phyloP scores from a whole-genome alignment of 2,797 vertebrate genomes.

The Danio tinwini region DNA sequence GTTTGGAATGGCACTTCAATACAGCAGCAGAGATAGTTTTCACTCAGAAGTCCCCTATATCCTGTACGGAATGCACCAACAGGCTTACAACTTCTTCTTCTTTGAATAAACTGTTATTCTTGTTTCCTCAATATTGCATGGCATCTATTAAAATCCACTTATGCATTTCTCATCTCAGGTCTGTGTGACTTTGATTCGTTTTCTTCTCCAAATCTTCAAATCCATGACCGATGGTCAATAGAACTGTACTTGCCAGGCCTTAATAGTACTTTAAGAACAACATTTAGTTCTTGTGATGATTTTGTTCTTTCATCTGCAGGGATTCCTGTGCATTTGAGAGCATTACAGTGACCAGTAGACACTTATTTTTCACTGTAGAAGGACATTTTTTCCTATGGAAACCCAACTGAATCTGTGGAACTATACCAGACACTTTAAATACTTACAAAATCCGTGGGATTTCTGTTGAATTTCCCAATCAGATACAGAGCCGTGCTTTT shows the following conservation, averaged over 20 bases:
- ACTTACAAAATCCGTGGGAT: conserved; percentile 32
- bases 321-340: background rate
- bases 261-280: background rate
- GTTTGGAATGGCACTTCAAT: too few relatives aligned
- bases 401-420: background rate
- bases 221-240: background rate
- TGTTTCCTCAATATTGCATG: background rate
- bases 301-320: background rate
- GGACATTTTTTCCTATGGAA: background rate
- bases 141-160: background rate
- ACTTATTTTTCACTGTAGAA: background rate
- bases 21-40: too few relatives aligned
- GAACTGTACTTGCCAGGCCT: background rate
- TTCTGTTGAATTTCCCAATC: conserved; percentile 14
- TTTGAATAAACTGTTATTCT: background rate
- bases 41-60: too few relatives aligned
- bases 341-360: background rate
- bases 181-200: background rate
- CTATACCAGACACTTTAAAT: conserved; percentile 10
- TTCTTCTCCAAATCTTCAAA: conserved; percentile 2
- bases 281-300: background rate
- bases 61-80: too few relatives aligned
- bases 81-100: background rate
- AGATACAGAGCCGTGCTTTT: background rate
- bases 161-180: background rate